Percentiles rank a stretch among this genome's conserved stretches.
Evolutionary conservation across 2,888 invertebrate genomes (phyloP).

Genomic region (Cataglyphis rosenhaueri): DNA sequence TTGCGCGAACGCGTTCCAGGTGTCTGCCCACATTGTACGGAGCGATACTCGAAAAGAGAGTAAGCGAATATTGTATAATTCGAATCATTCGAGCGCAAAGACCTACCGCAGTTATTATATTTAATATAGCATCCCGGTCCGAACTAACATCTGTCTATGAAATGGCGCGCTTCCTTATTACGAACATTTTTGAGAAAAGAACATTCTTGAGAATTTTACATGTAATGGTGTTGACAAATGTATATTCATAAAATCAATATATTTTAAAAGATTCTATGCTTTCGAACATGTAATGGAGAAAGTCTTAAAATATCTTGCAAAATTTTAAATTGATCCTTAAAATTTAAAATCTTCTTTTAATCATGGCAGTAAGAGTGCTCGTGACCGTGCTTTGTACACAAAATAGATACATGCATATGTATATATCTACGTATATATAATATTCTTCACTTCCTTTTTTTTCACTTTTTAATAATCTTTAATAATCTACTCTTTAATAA

Average conservation of each 20-base stretch:
- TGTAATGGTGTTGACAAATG: neutral
- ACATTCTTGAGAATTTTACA: slow-evolving; percentile 17
- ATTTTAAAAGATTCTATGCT: neutral
- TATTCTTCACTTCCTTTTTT: neutral
- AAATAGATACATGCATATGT: neutral
- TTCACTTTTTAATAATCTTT: neutral
- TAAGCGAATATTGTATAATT: slow-evolving; percentile 79
- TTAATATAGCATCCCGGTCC: slow-evolving; percentile 68
- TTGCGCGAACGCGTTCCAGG: slow-evolving; percentile 76
- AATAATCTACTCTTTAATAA: neutral
- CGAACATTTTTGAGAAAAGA: neutral
- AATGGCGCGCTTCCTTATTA: slow-evolving; percentile 26
- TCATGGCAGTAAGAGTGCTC: neutral
- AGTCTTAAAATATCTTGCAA: neutral
- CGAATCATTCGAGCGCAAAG: slow-evolving; percentile 80
- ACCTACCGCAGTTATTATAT: slow-evolving; percentile 78
- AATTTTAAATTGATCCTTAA: neutral
- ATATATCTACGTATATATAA: neutral
- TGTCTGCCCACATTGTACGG: slow-evolving; percentile 79
- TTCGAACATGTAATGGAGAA: neutral
- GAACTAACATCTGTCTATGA: slow-evolving; percentile 71
- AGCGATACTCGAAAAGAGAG: slow-evolving; percentile 53
- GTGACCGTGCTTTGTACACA: neutral
- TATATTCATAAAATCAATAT: neutral
- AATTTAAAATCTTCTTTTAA: neutral